These are phyloP conservation scores for Caenorhabditis panamensis DNA, from an alignment of 2,888 invertebrate species.

Conservation along the genomic window DNA sequence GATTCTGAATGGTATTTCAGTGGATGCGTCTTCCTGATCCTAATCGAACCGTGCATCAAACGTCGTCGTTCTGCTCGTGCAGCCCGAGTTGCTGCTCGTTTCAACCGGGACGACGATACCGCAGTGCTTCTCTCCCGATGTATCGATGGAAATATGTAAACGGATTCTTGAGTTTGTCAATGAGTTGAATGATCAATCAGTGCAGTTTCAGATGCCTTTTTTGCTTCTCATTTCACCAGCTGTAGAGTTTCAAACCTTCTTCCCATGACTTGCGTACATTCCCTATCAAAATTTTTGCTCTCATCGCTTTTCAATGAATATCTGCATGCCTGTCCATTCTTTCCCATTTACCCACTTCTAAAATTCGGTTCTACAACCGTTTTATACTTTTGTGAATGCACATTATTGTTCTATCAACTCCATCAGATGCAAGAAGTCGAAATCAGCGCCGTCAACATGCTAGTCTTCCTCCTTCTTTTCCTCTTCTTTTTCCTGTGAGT, in stretches of 20 bases:
- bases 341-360: background rate
- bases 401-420: background rate
- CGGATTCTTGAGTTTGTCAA: background rate
- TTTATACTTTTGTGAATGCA: background rate
- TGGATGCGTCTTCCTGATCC: slow-evolving; percentile 7
- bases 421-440: slow-evolving; percentile 10
- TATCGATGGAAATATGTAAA: background rate
- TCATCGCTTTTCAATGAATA: no score
- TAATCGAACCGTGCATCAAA: slow-evolving; percentile 24
- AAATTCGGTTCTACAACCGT: background rate
- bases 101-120: slow-evolving; percentile 32
- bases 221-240: background rate
- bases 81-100: slow-evolving; percentile 29
- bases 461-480: slow-evolving; percentile 22
- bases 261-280: no score
- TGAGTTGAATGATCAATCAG: no score
- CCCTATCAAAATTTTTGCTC: no score
- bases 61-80: slow-evolving; percentile 24
- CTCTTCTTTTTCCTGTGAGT: slow-evolving; percentile 27
- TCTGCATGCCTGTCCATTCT: background rate
- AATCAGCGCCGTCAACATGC: slow-evolving; percentile 11
- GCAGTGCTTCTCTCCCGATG: slow-evolving; percentile 11
- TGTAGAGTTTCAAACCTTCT: no score
- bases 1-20: slow-evolving; percentile 18
- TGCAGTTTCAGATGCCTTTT: background rate